Evolutionary conservation across 2,797 vertebrate genomes (phyloP).

Genomic region (Carapus acus): DNA sequence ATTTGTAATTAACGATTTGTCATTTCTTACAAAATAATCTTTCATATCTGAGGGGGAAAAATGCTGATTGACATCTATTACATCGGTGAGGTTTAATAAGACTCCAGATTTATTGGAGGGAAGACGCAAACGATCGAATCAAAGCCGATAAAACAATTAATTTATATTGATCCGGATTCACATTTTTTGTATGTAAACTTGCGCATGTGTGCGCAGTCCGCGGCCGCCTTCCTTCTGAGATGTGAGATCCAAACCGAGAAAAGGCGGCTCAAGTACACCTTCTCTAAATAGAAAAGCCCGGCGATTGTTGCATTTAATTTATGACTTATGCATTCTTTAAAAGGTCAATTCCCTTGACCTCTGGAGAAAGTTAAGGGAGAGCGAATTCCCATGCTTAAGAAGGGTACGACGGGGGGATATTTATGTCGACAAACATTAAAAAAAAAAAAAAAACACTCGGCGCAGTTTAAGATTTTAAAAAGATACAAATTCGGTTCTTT

Average conservation of each 20-base stretch:
- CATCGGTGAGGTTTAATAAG: slow-evolving; percentile 1
- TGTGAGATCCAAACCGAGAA: slow-evolving; percentile 71
- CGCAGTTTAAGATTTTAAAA: no score
- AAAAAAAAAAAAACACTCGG: not conserved
- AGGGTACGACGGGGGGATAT: slow-evolving; percentile 17
- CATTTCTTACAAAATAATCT: no score
- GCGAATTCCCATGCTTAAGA: slow-evolving; percentile 73
- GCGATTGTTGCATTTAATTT: slow-evolving; percentile 91
- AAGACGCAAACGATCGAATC: not conserved
- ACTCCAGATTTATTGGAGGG: slow-evolving; percentile 10
- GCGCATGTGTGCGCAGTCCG: slow-evolving; percentile 10
- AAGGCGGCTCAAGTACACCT: slow-evolving; percentile 82
- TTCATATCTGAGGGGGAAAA: not conserved
- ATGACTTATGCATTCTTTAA: slow-evolving; percentile 93
- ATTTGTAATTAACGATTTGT: no score
- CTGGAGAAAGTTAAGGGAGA: slow-evolving; percentile 81
- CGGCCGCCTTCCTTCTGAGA: slow-evolving; percentile 30
- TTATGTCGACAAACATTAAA: not conserved
- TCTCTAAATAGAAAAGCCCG: slow-evolving; percentile 82
- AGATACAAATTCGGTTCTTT: no score
- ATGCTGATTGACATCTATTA: not conserved
- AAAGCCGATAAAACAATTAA: slow-evolving; percentile 24
- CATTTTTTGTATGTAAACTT: slow-evolving; percentile 29
- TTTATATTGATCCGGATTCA: slow-evolving; percentile 16
- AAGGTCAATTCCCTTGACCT: slow-evolving; percentile 93